These are phyloP conservation scores for Solenopsis invicta DNA, from an alignment of 1,140 invertebrate species.

Conservation along the genomic window DNA sequence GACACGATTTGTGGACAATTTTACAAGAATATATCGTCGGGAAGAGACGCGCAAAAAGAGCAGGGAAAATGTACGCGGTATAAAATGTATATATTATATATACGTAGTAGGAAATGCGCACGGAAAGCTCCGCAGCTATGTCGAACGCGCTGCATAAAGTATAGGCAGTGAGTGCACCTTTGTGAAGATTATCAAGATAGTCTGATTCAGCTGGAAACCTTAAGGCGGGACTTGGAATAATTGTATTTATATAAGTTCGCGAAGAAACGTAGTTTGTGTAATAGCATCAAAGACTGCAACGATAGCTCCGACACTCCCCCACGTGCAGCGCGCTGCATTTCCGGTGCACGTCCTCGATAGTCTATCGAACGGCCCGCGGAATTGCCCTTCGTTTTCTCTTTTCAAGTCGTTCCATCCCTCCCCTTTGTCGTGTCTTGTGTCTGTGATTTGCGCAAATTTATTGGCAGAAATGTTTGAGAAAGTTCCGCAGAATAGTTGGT, in stretches of 20 bases:
- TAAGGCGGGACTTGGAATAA: conserved; percentile 37
- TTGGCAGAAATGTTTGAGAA: conserved; percentile 52
- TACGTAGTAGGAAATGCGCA: not conserved
- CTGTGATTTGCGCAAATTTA: conserved; percentile 50
- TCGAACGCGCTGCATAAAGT: not conserved
- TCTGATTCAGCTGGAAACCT: conserved; percentile 13
- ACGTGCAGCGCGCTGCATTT: not conserved
- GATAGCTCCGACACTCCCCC: not conserved
- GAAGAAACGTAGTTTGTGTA: conserved; percentile 6
- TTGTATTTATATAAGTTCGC: conserved; percentile 45
- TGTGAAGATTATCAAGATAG: conserved; percentile 15
- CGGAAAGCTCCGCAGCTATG: not conserved
- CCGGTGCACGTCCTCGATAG: not conserved
- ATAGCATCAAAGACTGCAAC: conserved; percentile 17
- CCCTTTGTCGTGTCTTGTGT: conserved; percentile 45
- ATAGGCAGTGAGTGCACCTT: not conserved
- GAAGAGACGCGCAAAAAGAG: not conserved
- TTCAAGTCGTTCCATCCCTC: not conserved
- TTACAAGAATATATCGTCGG: not conserved
- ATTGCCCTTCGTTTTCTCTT: conserved; percentile 28
- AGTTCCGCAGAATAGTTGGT: conserved; percentile 48
- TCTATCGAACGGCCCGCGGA: conserved; percentile 41
- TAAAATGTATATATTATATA: not conserved
- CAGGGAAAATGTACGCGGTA: not conserved
- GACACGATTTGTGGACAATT: not conserved